phyloP scores from a whole-genome alignment of 2,113 vertebrate genomes.

The Monarcha castaneiventris region DNA sequence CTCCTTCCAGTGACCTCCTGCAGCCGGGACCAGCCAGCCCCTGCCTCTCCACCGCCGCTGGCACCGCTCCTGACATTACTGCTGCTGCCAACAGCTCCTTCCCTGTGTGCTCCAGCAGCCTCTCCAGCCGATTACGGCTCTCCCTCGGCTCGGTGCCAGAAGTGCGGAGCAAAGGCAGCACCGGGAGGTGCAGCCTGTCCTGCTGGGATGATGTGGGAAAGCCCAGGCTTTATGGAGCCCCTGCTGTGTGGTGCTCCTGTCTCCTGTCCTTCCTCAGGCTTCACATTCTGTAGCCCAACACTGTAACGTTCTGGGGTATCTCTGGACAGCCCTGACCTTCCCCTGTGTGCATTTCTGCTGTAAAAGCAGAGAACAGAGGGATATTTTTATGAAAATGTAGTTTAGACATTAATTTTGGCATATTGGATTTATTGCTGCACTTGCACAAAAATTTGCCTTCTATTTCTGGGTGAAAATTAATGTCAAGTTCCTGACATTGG shows the following conservation, averaged over 20 bases:
- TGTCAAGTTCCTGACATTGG: background rate
- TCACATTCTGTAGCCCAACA: background rate
- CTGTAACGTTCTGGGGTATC: background rate
- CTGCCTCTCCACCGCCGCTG: accelerated
- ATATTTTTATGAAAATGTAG: background rate
- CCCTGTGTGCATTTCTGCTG: background rate
- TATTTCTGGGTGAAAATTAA: background rate
- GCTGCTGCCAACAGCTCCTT: background rate
- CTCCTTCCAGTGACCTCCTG: background rate
- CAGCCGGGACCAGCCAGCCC: background rate
- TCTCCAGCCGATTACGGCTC: background rate
- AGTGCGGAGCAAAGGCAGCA: background rate
- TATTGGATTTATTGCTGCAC: background rate
- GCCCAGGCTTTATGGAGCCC: background rate
- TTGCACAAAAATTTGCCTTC: background rate
- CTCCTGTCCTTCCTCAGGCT: background rate
- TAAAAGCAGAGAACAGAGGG: background rate
- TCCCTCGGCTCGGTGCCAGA: background rate
- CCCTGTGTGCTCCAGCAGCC: background rate
- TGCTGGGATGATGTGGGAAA: background rate
- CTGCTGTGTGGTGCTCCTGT: background rate
- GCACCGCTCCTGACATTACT: background rate
- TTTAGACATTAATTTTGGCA: background rate
- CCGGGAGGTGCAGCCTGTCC: background rate
- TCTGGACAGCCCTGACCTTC: background rate